These are phyloP conservation scores for Cantharis nigra DNA, from an alignment of 2,888 invertebrate species.

Conservation along the genomic window DNA sequence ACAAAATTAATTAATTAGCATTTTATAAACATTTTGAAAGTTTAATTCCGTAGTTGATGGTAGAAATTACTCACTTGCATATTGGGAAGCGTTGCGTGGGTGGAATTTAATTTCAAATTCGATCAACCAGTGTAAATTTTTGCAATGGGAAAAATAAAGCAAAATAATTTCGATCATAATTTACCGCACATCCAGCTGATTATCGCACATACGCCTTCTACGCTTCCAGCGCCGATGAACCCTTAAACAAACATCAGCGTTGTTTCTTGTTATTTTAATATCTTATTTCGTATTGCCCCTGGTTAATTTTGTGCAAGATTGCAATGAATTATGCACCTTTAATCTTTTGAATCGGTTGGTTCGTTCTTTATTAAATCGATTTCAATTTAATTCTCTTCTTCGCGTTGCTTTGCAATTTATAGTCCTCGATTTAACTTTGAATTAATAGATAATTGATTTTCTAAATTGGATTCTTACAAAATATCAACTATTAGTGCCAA, in stretches of 20 bases:
- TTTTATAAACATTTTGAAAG: not conserved
- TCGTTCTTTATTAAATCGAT: slow-evolving; percentile 47
- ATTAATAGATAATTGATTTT: not conserved
- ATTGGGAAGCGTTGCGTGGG: slow-evolving; percentile 5
- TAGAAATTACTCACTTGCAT: not conserved
- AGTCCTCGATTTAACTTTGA: not conserved
- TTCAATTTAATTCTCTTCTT: slow-evolving; percentile 29
- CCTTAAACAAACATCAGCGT: slow-evolving; percentile 56
- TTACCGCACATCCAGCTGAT: slow-evolving; percentile 54
- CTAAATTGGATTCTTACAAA: not conserved
- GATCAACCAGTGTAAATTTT: slow-evolving; percentile 11
- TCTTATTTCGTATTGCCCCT: slow-evolving; percentile 51
- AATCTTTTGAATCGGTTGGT: slow-evolving; percentile 50
- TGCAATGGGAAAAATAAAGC: slow-evolving; percentile 15
- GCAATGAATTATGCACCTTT: slow-evolving; percentile 50
- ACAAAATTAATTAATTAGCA: not conserved
- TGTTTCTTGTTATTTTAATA: slow-evolving; percentile 56
- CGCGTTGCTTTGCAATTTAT: not conserved
- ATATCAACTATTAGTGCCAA: too few relatives aligned
- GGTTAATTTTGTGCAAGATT: slow-evolving; percentile 45
- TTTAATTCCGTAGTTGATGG: not conserved
- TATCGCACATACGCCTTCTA: slow-evolving; percentile 55
- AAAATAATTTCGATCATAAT: slow-evolving; percentile 42
- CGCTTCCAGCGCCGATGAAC: slow-evolving; percentile 54
- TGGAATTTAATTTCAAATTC: slow-evolving; percentile 24